Evolutionary conservation across 2,797 vertebrate species (phyloP), one percentile per base, ranked within the genome.

Genomic region (Arnoldichthys spilopterus): DNA sequence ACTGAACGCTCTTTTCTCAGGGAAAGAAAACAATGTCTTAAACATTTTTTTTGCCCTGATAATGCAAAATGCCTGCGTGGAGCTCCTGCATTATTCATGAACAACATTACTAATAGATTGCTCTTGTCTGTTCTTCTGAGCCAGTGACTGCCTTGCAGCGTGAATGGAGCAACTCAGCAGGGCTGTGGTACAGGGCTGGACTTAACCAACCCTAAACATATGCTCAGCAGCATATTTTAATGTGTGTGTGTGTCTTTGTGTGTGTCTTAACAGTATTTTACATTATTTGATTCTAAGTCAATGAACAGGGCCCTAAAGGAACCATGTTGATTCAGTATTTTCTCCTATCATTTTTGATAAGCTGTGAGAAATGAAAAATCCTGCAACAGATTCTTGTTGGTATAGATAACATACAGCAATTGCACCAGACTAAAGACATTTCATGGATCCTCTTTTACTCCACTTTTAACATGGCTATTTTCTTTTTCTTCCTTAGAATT

Each of bases 1-100:
- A 72, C 59, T 72, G 64, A 67, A 77, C 53, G 66, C 76, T 74
- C 69, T 74, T 83, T 78, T 78, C 75, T 66, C 66, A 56, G 20
- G 26, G 28, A 34, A 5, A 58, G 30, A 61, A 66, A 56, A 26
- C 22, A 45, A 77, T n/a, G 30, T 72, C 63, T 37, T 58, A 56
- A 64, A 84, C 58, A 75, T 45, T 81, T 32, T 79, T 34, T 69
- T 79, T 78, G 70, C 32, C 68, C 66, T 72, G 77, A 75, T 79
- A 79, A 75, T 79, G 66, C 34, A 30, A 72, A 74, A 79, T 30
- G 47, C 49, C n/a, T 53, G 40, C 2, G 18, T 81, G 68, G 61
- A 71, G 63, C 66, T 66, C 15, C n/a, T 85, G 61, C 63, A 77
- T 75, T 83, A 82, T 85, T 85, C 66, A 81, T 83, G 61, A 77